Conservation (phyloP, 2,797 vertebrate species). For the Taeniopygia guttata region DNA sequence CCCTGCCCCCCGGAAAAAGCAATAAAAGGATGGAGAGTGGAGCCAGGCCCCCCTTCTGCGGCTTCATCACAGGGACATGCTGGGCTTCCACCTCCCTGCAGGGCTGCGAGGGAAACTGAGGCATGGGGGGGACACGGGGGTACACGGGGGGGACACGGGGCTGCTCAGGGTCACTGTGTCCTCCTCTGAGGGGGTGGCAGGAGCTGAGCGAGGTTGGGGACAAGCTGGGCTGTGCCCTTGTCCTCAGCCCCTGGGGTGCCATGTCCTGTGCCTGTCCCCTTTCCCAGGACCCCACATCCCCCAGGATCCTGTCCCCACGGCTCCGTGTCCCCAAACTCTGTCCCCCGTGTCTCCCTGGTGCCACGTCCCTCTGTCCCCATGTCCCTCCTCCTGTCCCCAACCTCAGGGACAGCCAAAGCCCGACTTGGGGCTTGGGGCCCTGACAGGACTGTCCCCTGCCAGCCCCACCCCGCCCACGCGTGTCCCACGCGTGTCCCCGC, state of each 20-base stretch:
- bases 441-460: fast-evolving
- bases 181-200: neutral
- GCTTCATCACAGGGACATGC: neutral
- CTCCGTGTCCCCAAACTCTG: neutral
- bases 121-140: neutral
- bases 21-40: neutral
- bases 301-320: neutral
- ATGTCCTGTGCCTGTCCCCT: neutral
- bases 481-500: neutral
- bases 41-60: neutral
- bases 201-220: neutral
- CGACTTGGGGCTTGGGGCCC: neutral
- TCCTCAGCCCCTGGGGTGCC: neutral
- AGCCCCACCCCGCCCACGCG: fast-evolving
- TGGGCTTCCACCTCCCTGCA: neutral
- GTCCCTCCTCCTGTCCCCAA: neutral
- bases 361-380: fast-evolving
- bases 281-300: neutral
- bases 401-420: neutral
- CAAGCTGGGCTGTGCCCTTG: neutral
- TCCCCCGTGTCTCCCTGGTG: neutral
- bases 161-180: fast-evolving
- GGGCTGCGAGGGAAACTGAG: neutral
- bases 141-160: neutral
- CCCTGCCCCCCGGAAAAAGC: neutral